These are phyloP conservation scores for Heliothis virescens DNA, from an alignment of 1,140 invertebrate genomes.

Conservation along the genomic window DNA sequence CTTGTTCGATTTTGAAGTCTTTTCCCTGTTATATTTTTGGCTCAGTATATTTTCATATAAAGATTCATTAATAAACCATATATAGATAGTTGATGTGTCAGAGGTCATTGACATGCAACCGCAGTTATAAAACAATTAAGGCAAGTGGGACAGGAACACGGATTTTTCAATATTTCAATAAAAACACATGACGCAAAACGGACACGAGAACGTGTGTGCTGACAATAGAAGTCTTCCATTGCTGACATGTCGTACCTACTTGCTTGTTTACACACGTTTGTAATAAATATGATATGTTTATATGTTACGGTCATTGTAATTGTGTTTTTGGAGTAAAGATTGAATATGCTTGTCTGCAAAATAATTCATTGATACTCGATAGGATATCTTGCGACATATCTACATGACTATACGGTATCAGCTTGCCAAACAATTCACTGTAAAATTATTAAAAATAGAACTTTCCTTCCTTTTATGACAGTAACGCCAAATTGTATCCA, in stretches of 20 bases:
- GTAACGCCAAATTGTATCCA: background rate
- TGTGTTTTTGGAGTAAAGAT: conserved; percentile 32
- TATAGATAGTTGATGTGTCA: conserved; percentile 26
- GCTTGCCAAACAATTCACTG: background rate
- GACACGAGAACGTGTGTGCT: conserved; percentile 27
- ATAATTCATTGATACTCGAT: conserved; percentile 30
- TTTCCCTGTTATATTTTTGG: background rate
- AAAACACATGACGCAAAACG: conserved; percentile 43
- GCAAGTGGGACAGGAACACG: conserved; percentile 53
- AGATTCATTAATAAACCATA: conserved; percentile 1
- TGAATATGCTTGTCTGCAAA: background rate
- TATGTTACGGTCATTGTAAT: conserved; percentile 31
- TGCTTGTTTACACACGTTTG: conserved; percentile 21
- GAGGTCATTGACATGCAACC: conserved; percentile 52
- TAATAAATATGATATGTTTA: conserved; percentile 5
- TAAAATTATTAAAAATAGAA: too few relatives aligned
- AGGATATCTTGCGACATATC: background rate
- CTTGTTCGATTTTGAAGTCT: background rate
- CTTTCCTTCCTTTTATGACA: too few relatives aligned
- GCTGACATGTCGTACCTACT: background rate
- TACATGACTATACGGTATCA: background rate
- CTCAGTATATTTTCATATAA: background rate
- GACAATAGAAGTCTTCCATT: conserved; percentile 1
- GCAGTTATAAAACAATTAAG: conserved; percentile 66
- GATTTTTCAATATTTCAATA: conserved; percentile 53